Conservation (phyloP, 2,113 vertebrate genomes). For the Illadopsis cleaveri region DNA sequence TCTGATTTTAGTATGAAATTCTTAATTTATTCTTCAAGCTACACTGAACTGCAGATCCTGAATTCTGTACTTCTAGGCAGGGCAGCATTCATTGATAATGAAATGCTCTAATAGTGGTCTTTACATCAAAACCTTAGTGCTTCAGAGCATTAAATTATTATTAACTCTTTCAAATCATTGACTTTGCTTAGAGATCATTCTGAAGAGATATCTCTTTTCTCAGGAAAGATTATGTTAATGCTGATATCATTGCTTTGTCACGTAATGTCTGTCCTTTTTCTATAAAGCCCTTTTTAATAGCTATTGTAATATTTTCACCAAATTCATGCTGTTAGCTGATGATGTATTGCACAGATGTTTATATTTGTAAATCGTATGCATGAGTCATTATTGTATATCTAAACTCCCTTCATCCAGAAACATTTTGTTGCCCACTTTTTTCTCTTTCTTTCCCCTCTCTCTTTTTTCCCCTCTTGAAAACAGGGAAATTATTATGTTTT, state of each 20-base stretch:
- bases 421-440: not conserved
- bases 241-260: not conserved
- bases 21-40: not conserved
- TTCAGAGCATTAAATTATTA: not conserved
- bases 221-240: not conserved
- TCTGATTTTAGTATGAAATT: not conserved
- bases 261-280: not conserved
- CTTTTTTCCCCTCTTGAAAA: not conserved
- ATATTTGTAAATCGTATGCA: not conserved
- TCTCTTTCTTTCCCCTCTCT: not conserved
- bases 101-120: not conserved
- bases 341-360: not conserved
- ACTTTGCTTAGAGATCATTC: not conserved
- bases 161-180: not conserved
- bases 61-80: not conserved
- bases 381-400: not conserved
- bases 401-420: not conserved
- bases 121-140: not conserved
- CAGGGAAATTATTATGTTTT: not conserved
- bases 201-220: not conserved
- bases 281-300: not conserved
- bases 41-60: not conserved
- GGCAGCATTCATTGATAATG: not conserved
- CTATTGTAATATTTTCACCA: not conserved
- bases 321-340: not conserved